Percentiles rank a stretch among this genome's conserved stretches.
Conservation (phyloP, 2,888 invertebrate genomes). For the Plutella xylostella region DNA sequence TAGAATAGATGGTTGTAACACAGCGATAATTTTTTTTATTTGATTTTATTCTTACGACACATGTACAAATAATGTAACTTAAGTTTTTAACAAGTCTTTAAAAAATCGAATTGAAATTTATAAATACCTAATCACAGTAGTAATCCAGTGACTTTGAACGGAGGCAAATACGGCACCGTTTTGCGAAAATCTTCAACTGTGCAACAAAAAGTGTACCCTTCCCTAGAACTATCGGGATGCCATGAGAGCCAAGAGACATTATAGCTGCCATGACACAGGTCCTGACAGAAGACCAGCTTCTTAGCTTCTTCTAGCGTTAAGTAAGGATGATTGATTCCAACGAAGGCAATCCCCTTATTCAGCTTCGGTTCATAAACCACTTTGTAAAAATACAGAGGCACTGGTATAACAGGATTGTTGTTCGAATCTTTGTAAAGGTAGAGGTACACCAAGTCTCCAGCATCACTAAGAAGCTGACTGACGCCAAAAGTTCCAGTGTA, state of each 20-base stretch:
- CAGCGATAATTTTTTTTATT: too few relatives aligned
- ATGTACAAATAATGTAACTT: too few relatives aligned
- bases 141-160: conserved; percentile 51
- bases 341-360: conserved; percentile 63
- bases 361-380: conserved; percentile 65
- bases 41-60: too few relatives aligned
- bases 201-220: conserved; percentile 74
- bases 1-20: too few relatives aligned
- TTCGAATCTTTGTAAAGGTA: conserved; percentile 44
- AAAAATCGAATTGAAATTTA: too few relatives aligned
- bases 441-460: conserved; percentile 39
- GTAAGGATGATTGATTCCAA: conserved; percentile 75
- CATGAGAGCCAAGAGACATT: conserved; percentile 69
- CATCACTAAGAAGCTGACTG: conserved; percentile 55
- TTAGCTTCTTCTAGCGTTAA: conserved; percentile 32
- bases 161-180: conserved; percentile 62
- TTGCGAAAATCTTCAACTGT: conserved; percentile 61
- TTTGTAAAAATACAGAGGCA: conserved; percentile 58
- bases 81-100: too few relatives aligned
- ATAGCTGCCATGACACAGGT: conserved; percentile 54
- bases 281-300: conserved; percentile 54
- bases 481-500: conserved; percentile 74
- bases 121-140: too few relatives aligned
- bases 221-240: conserved; percentile 49
- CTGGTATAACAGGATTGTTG: conserved; percentile 51